phyloP scores from a whole-genome alignment of 2,888 invertebrate species.

The Cephus pygmeus region DNA sequence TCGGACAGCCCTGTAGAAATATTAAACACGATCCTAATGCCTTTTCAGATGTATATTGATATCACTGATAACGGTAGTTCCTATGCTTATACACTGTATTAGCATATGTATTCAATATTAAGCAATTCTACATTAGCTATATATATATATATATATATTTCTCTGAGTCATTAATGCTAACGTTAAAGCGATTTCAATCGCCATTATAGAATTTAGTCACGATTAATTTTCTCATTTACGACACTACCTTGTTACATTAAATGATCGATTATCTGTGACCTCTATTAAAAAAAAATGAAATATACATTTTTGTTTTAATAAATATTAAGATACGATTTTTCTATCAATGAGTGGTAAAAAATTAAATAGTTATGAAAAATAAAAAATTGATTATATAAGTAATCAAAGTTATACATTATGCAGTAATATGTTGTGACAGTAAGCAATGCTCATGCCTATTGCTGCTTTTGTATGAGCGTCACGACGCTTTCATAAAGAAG shows the following conservation, averaged over 20 bases:
- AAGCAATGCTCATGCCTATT: too few relatives aligned
- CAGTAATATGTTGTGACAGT: too few relatives aligned
- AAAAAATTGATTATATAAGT: too few relatives aligned
- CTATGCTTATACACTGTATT: not conserved
- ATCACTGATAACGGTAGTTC: not conserved
- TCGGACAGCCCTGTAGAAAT: not conserved
- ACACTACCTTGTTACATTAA: not conserved
- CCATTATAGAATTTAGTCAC: not conserved
- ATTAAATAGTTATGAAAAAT: too few relatives aligned
- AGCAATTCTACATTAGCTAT: not conserved
- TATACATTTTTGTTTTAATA: not conserved
- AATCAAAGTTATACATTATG: too few relatives aligned
- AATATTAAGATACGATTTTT: not conserved
- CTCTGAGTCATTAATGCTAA: not conserved
- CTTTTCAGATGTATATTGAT: not conserved
- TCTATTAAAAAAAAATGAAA: not conserved
- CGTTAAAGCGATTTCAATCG: not conserved
- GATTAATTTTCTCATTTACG: not conserved
- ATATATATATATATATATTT: not conserved
- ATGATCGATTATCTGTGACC: not conserved
- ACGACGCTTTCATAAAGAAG: not conserved
- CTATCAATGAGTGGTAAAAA: not conserved
- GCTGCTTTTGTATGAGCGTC: not conserved
- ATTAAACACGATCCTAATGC: not conserved
- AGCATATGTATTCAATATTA: not conserved